A percentile compares a stretch with the other conserved stretches of the same genome.
Evolutionary conservation across 2,888 invertebrate genomes (phyloP).

Genomic region (Noctua janthe): DNA sequence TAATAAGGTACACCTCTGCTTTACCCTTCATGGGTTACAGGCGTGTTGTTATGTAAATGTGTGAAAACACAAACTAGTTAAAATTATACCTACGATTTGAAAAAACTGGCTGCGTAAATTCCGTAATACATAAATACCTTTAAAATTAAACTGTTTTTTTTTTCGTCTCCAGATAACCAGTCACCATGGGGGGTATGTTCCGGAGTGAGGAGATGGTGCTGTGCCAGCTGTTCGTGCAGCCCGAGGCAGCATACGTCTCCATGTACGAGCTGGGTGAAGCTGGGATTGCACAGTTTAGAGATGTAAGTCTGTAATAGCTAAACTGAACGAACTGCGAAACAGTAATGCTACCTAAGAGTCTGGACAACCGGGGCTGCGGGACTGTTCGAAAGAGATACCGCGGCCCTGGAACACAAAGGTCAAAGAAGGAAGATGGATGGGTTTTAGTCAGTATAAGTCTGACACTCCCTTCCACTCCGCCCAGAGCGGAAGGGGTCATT

Average conservation of each 20-base stretch:
- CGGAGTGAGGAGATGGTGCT: slow-evolving; percentile 93
- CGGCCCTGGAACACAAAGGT: too few relatives aligned
- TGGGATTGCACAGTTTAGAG: slow-evolving; percentile 93
- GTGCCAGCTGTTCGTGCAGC: slow-evolving; percentile 93
- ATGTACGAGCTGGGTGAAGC: slow-evolving; percentile 93
- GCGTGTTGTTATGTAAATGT: neutral
- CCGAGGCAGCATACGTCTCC: slow-evolving; percentile 93
- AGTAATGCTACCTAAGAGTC: neutral
- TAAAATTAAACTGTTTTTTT: neutral
- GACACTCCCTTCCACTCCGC: too few relatives aligned
- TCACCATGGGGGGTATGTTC: slow-evolving; percentile 89
- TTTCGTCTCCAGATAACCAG: slow-evolving; percentile 42
- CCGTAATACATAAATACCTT: neutral
- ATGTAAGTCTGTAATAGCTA: slow-evolving; percentile 87
- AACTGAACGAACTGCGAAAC: neutral
- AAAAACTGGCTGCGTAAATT: neutral
- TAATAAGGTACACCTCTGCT: neutral
- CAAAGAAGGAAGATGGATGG: too few relatives aligned
- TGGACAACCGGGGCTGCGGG: too few relatives aligned
- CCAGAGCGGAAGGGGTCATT: too few relatives aligned
- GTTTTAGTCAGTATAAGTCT: too few relatives aligned
- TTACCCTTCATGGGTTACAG: neutral
- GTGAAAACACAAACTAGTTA: neutral
- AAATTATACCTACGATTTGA: neutral
- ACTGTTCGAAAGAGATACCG: too few relatives aligned